phyloP scores from a whole-genome alignment of 2,113 vertebrate species.

The Petaurus breviceps region DNA sequence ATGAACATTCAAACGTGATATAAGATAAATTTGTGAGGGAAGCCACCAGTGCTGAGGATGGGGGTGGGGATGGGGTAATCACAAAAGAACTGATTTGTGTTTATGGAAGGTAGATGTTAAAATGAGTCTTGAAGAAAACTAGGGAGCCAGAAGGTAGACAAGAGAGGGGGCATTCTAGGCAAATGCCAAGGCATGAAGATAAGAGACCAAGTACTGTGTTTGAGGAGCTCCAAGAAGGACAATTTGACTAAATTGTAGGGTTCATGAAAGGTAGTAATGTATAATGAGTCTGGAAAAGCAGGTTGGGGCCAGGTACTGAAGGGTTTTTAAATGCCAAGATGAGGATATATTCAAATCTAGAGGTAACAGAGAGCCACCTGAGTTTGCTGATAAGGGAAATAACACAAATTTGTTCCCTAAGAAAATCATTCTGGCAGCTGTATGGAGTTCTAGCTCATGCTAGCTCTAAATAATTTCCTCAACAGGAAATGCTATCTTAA shows the following conservation, averaged over 20 bases:
- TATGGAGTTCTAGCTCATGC: neutral
- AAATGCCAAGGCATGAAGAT: neutral
- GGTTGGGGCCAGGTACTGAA: neutral
- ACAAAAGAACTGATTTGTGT: neutral
- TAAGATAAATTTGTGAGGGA: neutral
- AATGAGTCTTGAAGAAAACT: neutral
- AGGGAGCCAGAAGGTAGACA: neutral
- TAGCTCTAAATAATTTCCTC: neutral
- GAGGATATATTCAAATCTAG: neutral
- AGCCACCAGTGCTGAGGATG: neutral
- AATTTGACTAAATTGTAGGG: neutral
- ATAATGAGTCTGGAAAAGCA: neutral
- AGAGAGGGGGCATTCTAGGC: neutral
- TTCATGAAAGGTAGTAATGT: neutral
- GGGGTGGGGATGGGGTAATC: neutral
- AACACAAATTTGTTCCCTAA: neutral
- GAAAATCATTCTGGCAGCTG: neutral
- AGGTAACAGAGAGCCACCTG: neutral
- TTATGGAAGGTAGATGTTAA: neutral
- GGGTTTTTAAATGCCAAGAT: neutral
- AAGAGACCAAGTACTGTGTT: neutral
- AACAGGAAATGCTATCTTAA: neutral
- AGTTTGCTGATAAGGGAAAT: neutral
- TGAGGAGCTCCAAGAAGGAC: neutral
- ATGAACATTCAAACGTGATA: neutral